These are phyloP conservation scores for Campylomormyrus tamandua DNA, from an alignment of 2,113 vertebrate genomes.

Conservation along the genomic window DNA sequence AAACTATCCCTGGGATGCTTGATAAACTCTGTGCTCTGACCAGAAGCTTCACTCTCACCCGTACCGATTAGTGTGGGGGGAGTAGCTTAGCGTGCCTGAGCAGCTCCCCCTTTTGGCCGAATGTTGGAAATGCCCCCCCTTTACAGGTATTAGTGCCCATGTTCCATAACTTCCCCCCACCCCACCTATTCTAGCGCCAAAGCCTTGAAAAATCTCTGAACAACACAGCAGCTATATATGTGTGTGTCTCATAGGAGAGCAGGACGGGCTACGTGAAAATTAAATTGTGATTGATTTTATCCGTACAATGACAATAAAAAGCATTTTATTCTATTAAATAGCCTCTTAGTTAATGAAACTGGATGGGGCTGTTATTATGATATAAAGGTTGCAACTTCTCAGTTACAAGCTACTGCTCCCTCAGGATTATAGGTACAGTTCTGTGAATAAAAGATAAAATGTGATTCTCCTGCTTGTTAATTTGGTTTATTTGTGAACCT, in stretches of 20 bases:
- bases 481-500: neutral
- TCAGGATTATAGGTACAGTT: neutral
- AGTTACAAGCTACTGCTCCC: neutral
- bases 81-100: neutral
- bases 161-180: neutral
- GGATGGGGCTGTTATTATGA: neutral
- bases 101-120: neutral
- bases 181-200: neutral
- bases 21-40: neutral
- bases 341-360: neutral
- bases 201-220: neutral
- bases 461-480: neutral
- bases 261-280: neutral
- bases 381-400: neutral
- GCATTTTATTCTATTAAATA: neutral
- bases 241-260: neutral
- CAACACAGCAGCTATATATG: neutral
- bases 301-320: neutral
- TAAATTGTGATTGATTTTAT: neutral
- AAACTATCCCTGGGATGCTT: neutral
- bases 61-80: neutral
- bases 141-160: neutral
- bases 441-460: neutral
- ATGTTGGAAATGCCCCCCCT: neutral
- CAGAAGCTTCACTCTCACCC: neutral